A percentile compares a stretch with the other conserved stretches of the same genome.
Evolutionary conservation across 2,888 invertebrate genomes (phyloP).

Genomic region (Hofmannophila pseudospretella): DNA sequence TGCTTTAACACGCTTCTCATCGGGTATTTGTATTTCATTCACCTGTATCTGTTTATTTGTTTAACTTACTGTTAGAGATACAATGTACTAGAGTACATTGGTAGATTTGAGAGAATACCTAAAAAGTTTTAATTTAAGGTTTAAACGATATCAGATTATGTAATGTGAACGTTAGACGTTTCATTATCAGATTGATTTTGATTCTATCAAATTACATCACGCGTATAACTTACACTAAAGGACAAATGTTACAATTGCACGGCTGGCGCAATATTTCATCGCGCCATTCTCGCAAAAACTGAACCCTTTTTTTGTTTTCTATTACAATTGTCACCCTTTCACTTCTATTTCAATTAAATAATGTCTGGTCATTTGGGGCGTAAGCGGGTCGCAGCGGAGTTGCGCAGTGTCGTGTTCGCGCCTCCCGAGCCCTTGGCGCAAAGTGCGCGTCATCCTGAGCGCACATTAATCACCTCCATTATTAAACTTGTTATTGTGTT

Average conservation of each 20-base stretch:
- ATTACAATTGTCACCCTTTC: slow-evolving; percentile 77
- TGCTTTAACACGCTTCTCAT: slow-evolving; percentile 20
- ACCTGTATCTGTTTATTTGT: slow-evolving; percentile 31
- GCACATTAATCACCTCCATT: slow-evolving; percentile 75
- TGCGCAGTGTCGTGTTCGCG: slow-evolving; percentile 53
- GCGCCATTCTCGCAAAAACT: slow-evolving; percentile 56
- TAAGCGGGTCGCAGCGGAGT: slow-evolving; percentile 19
- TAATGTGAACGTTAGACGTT: too few species aligned
- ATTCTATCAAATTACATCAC: slow-evolving; percentile 16
- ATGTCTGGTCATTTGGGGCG: slow-evolving; percentile 77
- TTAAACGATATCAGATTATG: too few species aligned
- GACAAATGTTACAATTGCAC: slow-evolving; percentile 73
- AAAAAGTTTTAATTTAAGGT: too few species aligned
- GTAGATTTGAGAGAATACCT: too few species aligned
- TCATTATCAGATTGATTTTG: slow-evolving; percentile 3
- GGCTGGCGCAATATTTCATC: slow-evolving; percentile 75
- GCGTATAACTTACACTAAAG: slow-evolving; percentile 37
- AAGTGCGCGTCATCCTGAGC: slow-evolving; percentile 73
- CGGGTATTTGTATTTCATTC: slow-evolving; percentile 42
- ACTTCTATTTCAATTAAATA: slow-evolving; percentile 77
- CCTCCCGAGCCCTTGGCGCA: slow-evolving; percentile 52
- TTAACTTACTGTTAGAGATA: too few species aligned
- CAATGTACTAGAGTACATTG: too few species aligned
- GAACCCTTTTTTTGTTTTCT: slow-evolving; percentile 73
- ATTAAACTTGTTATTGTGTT: slow-evolving; percentile 76